Evolutionary conservation across 2,113 vertebrate species (phyloP), one percentile per base, ranked within the genome.

Genomic region (Willisornis vidua): DNA sequence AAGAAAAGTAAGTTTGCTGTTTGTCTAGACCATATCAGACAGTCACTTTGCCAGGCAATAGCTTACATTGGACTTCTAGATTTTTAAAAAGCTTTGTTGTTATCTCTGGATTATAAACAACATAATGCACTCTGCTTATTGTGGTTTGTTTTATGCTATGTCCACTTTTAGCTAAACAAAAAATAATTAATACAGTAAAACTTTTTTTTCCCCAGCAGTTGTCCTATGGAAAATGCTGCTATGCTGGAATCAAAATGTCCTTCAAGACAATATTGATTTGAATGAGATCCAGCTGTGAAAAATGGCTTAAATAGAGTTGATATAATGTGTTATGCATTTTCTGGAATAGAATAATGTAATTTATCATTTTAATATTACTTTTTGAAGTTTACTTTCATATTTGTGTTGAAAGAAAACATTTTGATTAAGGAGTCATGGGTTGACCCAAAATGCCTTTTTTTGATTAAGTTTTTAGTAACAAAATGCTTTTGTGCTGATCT

Each of bases 191-290:
- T n/a, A 71, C 35, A 10, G 26, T 15, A 81, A 81, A 12, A 6
- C 4, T 74, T 73, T 87, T 68, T 91, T 68, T n/a, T 10, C 41
- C 41, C 41, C 41, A 86, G 61, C 54, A 68, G 6, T 86, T 87
- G 31, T 65, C 45, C 45, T 86, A 78, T 72, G 43, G 37, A 92
- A 84, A 94, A 75, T 62, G 25, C 65, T 86, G 54, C 89, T 80
- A 89, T 89, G 45, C 74, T 84, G 68, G 92, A 92, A 88, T 86
- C 52, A 75, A 94, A 96, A 86, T 1, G 4, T 85, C 66, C 48
- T 93, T 84, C 83, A 90, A 71, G 79, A 82, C 41, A 46, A 12
- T 75, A 88, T 87, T 94, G 79, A 88, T 94, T 94, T 93, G 61
- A 93, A 93, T 72, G 41, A 81, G 61, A 81, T 72, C 55, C 0